Evolutionary conservation across 2,888 invertebrate species (phyloP).

Genomic region (Clunio marinus): DNA sequence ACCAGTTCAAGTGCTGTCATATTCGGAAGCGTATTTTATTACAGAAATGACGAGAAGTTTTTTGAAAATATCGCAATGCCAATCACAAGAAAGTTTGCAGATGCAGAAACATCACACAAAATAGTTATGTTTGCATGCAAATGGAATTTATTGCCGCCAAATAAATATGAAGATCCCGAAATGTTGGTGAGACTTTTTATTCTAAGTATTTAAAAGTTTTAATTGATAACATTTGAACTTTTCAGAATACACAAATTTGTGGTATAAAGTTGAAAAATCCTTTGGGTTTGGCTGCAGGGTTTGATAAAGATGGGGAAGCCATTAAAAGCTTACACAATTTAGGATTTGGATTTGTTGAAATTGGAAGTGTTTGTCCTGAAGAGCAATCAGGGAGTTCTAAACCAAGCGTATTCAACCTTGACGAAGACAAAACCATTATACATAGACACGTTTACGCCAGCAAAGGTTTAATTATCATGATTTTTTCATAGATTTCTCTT

Average conservation of each 20-base stretch:
- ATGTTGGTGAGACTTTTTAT: conserved; percentile 56
- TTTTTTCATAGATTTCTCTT: background rate
- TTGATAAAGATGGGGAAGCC: conserved; percentile 95
- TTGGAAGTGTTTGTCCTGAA: conserved; percentile 91
- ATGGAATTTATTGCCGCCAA: conserved; percentile 66
- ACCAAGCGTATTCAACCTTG: conserved; percentile 86
- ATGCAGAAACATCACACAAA: conserved; percentile 70
- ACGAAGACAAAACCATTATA: conserved; percentile 81
- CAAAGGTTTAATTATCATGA: conserved; percentile 64
- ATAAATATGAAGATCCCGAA: conserved; percentile 58
- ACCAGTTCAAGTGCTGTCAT: conserved; percentile 54
- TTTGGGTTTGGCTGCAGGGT: conserved; percentile 96
- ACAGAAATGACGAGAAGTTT: conserved; percentile 73
- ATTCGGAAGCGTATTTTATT: conserved; percentile 65
- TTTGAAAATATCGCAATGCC: conserved; percentile 73
- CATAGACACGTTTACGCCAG: conserved; percentile 97
- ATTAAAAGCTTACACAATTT: conserved; percentile 72
- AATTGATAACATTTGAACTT: conserved; percentile 42
- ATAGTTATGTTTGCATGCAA: conserved; percentile 72
- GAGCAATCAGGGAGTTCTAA: conserved; percentile 90
- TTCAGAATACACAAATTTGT: conserved; percentile 39
- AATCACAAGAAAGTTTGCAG: conserved; percentile 52
- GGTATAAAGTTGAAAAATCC: conserved; percentile 67
- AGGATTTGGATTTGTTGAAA: conserved; percentile 94
- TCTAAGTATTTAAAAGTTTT: conserved; percentile 6